Evolutionary conservation across 2,113 vertebrate genomes (phyloP).

Genomic region (Uropsilus gracilis): DNA sequence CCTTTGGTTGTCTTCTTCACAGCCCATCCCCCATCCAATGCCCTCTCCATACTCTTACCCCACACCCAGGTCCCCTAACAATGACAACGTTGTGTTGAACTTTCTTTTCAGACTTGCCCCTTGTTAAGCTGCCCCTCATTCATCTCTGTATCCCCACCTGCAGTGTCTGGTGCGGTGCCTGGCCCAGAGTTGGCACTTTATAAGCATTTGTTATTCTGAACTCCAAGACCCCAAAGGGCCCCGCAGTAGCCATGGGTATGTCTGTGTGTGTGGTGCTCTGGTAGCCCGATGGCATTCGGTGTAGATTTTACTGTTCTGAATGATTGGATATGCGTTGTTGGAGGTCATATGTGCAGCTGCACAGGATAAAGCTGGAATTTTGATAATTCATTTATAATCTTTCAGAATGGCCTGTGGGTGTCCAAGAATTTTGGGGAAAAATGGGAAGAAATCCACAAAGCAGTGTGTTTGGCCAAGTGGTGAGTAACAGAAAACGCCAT

Average conservation of each 20-base stretch:
- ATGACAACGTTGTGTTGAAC: background rate
- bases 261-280: background rate
- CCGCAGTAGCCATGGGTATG: background rate
- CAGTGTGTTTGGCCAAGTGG: conserved; percentile 95
- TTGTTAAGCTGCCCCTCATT: conserved; percentile 1
- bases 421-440: conserved; percentile 91
- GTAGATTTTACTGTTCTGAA: conserved; percentile 35
- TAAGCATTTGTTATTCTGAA: conserved; percentile 27
- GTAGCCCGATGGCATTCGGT: background rate
- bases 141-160: background rate
- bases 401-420: conserved; percentile 93
- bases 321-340: conserved; percentile 49
- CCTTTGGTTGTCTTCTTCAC: background rate
- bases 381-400: conserved; percentile 82
- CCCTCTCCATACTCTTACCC: background rate
- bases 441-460: conserved; percentile 91
- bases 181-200: background rate
- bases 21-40: background rate
- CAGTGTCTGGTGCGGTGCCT: background rate
- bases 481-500: conserved; percentile 84
- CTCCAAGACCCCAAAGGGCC: background rate
- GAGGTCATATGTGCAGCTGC: conserved; percentile 68
- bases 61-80: background rate
- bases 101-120: background rate
- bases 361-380: conserved; percentile 72